phyloP scores from a whole-genome alignment of 2,888 invertebrate species.

The Busseola fusca region DNA sequence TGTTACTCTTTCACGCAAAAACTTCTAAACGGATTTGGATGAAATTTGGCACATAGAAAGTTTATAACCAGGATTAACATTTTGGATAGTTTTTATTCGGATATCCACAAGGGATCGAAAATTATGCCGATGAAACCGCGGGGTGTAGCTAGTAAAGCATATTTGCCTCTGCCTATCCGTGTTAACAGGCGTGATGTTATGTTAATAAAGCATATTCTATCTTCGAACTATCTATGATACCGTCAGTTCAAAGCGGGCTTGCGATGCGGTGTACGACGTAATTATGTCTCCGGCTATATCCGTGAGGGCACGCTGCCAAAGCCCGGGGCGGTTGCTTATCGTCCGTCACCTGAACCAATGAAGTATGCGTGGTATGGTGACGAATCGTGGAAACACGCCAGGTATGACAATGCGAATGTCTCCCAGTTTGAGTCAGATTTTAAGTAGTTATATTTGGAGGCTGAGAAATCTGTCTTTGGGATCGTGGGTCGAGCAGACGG shows the following conservation, averaged over 20 bases:
- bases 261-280: conserved; percentile 70
- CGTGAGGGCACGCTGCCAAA: conserved; percentile 84
- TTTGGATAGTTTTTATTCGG: too few species aligned
- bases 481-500: conserved; percentile 4
- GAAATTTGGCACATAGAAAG: too few species aligned
- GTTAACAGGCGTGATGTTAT: too few species aligned
- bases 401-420: conserved; percentile 58
- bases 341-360: conserved; percentile 79
- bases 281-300: conserved; percentile 80
- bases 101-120: too few species aligned
- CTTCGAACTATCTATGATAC: background rate
- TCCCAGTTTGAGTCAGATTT: conserved; percentile 44
- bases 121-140: too few species aligned
- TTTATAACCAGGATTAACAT: too few species aligned
- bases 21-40: too few species aligned
- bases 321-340: conserved; percentile 75
- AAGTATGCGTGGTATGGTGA: conserved; percentile 59
- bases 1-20: too few species aligned
- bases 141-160: background rate
- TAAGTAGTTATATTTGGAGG: conserved; percentile 13
- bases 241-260: conserved; percentile 61
- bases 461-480: conserved; percentile 15
- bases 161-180: background rate
- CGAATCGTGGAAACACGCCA: conserved; percentile 66
- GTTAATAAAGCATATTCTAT: background rate